Percentiles rank a stretch among this genome's conserved stretches.
phyloP scores from a whole-genome alignment of 2,888 invertebrate species.

The Apocheima hispidaria region DNA sequence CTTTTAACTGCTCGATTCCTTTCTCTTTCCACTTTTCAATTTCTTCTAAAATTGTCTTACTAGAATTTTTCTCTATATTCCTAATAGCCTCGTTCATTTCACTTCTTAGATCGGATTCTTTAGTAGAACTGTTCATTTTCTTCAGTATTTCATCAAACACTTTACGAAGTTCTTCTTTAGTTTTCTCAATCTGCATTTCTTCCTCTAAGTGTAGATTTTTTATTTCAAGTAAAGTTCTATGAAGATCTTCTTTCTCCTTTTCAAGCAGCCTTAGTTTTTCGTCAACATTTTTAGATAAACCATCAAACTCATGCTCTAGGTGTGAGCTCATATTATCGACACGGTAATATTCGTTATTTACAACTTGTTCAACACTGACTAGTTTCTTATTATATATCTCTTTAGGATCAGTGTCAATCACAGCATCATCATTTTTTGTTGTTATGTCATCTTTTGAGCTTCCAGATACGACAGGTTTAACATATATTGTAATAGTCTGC shows the following conservation, averaged over 20 bases:
- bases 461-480: background rate
- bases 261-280: conserved; percentile 49
- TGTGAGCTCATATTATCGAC: conserved; percentile 59
- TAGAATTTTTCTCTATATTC: conserved; percentile 51
- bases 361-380: conserved; percentile 48
- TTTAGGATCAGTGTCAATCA: conserved; percentile 4
- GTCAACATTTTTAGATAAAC: conserved; percentile 58
- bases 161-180: conserved; percentile 60
- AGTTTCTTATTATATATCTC: conserved; percentile 35
- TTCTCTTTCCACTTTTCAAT: conserved; percentile 52
- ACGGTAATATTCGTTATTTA: conserved; percentile 59
- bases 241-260: conserved; percentile 46
- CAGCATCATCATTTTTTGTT: background rate
- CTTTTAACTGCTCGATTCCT: conserved; percentile 43
- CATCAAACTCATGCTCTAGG: conserved; percentile 61
- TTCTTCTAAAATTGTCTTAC: conserved; percentile 45
- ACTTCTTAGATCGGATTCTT: conserved; percentile 44
- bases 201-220: conserved; percentile 60
- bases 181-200: conserved; percentile 51
- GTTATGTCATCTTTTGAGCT: background rate
- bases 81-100: conserved; percentile 57
- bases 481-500: conserved; percentile 14
- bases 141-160: conserved; percentile 58
- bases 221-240: conserved; percentile 59
- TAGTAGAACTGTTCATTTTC: conserved; percentile 27